These are phyloP conservation scores for Ctena decussata DNA, from an alignment of 2,888 invertebrate genomes.

Conservation along the genomic window DNA sequence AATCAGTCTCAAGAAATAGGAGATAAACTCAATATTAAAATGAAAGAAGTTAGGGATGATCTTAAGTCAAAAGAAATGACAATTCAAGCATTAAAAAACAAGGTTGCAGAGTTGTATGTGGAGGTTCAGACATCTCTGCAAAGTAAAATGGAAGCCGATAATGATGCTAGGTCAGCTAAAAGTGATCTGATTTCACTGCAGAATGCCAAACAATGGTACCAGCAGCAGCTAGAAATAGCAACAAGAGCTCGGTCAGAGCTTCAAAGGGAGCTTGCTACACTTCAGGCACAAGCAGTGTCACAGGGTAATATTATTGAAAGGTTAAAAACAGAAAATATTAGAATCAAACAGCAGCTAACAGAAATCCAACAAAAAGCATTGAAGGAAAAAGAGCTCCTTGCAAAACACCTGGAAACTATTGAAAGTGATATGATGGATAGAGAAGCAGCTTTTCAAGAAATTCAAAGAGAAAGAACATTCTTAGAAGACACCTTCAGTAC, in stretches of 20 bases:
- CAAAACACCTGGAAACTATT: constrained; percentile 87
- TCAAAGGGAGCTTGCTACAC: constrained; percentile 86
- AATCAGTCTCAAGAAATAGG: constrained; percentile 83
- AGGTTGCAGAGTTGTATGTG: constrained; percentile 87
- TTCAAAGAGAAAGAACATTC: constrained; percentile 85
- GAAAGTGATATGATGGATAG: constrained; percentile 88
- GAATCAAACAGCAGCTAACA: constrained; percentile 83
- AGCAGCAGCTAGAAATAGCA: constrained; percentile 86
- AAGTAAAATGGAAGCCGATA: constrained; percentile 85
- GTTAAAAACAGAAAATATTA: constrained; percentile 85
- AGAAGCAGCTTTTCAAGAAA: constrained; percentile 87
- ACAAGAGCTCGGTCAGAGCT: constrained; percentile 86
- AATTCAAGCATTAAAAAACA: constrained; percentile 86
- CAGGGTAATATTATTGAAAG: constrained; percentile 85
- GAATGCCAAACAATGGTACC: constrained; percentile 87
- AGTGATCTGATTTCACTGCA: constrained; percentile 86
- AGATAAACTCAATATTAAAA: constrained; percentile 83
- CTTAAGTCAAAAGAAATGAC: constrained; percentile 86
- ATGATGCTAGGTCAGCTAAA: constrained; percentile 84
- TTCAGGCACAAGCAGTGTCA: constrained; percentile 82
- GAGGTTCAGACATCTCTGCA: constrained; percentile 87
- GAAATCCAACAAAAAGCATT: constrained; percentile 87
- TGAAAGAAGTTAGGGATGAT: constrained; percentile 86
- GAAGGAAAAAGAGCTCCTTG: constrained; percentile 87
- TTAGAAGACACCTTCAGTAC: constrained; percentile 84